phyloP scores from a whole-genome alignment of 2,888 invertebrate genomes.

The Ormyrus labotus region DNA sequence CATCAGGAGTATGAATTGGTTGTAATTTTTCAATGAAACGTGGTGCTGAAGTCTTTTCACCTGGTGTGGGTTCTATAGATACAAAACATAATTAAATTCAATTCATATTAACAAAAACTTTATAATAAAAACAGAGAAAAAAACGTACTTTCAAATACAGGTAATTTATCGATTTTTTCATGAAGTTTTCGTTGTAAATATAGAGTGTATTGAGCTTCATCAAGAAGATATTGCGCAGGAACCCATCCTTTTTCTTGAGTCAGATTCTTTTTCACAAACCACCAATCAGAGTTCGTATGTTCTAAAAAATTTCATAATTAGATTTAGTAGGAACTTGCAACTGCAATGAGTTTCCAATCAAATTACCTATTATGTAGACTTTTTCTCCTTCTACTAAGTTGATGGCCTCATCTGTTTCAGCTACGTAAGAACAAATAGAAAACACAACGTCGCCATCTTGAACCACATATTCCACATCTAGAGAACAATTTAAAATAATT shows the following conservation, averaged over 20 bases:
- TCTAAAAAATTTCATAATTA: conserved; percentile 75
- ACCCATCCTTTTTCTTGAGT: conserved; percentile 96
- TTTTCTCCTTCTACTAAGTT: conserved; percentile 94
- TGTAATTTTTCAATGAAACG: conserved; percentile 90
- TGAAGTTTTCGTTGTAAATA: conserved; percentile 92
- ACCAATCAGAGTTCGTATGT: conserved; percentile 92
- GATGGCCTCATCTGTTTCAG: conserved; percentile 91
- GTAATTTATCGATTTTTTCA: conserved; percentile 93
- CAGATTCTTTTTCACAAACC: conserved; percentile 92
- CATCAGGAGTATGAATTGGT: conserved; percentile 91
- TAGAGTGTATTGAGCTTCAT: conserved; percentile 86
- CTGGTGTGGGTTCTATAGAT: conserved; percentile 84
- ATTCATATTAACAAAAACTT: neutral
- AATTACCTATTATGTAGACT: conserved; percentile 86
- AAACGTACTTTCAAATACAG: conserved; percentile 93
- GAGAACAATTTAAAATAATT: neutral
- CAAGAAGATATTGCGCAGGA: conserved; percentile 92
- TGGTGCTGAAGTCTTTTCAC: conserved; percentile 88
- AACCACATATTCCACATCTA: conserved; percentile 74
- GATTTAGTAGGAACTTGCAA: conserved; percentile 6
- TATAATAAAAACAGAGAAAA: neutral
- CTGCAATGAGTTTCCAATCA: neutral
- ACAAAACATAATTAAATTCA: neutral
- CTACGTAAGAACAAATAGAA: conserved; percentile 90
- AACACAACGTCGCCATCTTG: conserved; percentile 87